A percentile compares a stretch with the other conserved stretches of the same genome.
Evolutionary conservation across 2,888 invertebrate genomes (phyloP).

Genomic region (Scrobipalpa atriplicella): DNA sequence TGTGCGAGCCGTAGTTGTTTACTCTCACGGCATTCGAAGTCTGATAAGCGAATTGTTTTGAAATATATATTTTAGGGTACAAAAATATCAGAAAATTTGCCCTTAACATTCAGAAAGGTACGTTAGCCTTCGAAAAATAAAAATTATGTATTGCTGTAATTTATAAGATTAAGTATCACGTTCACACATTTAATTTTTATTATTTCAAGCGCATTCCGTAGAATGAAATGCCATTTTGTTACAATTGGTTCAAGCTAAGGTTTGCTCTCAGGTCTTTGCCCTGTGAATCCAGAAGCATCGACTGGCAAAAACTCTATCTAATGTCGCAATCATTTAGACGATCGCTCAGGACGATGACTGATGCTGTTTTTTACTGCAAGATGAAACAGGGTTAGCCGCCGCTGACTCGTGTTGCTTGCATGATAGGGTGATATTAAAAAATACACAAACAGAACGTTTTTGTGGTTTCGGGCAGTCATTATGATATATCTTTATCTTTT

Average conservation of each 20-base stretch:
- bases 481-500: neutral
- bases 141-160: neutral
- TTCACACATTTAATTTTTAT: neutral
- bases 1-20: neutral
- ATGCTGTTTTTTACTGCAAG: conserved; percentile 7
- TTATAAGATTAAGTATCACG: neutral
- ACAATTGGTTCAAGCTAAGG: neutral
- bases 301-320: conserved; percentile 15
- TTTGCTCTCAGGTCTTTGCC: conserved; percentile 12
- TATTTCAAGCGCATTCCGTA: neutral
- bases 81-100: neutral
- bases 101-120: conserved; percentile 11
- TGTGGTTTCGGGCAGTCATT: neutral
- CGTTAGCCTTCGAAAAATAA: no score
- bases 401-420: neutral
- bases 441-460: conserved; percentile 10
- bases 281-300: conserved; percentile 2
- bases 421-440: conserved; percentile 2
- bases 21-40: conserved; percentile 8
- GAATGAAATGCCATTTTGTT: neutral
- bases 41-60: neutral
- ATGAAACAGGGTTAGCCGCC: conserved; percentile 2
- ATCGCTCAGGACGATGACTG: conserved; percentile 9
- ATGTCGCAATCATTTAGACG: conserved; percentile 17
- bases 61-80: neutral